Evolutionary conservation across 1,140 invertebrate species (phyloP), one percentile per base, ranked within the genome.

Genomic region (Streblospio benedicti): DNA sequence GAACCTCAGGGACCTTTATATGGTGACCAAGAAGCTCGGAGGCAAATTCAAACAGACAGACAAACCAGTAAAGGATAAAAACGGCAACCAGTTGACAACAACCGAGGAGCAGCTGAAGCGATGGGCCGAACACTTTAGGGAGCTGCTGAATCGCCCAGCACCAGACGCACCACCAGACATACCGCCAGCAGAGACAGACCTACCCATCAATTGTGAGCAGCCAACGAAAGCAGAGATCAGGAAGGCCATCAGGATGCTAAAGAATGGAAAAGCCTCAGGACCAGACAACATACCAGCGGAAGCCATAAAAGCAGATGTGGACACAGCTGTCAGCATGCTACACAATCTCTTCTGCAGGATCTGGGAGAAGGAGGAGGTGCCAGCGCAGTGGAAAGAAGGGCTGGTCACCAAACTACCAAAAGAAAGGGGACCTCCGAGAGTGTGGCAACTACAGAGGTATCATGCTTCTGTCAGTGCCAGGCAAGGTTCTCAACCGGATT

Each of bases 331-430:
- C 4, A n/a, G n/a, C n/a, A n/a, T n/a, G n/a, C n/a, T n/a, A n/a
- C 18, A 51, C 30, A 28, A 51, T 51, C 49, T 51, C 4, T 27
- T 51, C 3, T 2, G 49, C 20, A 51, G 30, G 2, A 51, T 51
- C 23, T 51, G 49, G 49, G 49, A 51, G 2, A 20, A 51, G 30
- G 49, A 51, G 30, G 49, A 51, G 30, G 30, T 51, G 14, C 18
- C 49, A 18, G 35, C 14, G 54, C 60, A 67, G 30, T 69, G 63
- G 69, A 62, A 57, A 49, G 31, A 58, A 49, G 62, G 62, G 30
- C 49, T 51, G 49, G 23, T 31, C 33, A 1, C 27, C 33, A 12
- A 52, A 52, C 6, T 31, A 30, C 4, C 50, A 4, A 52, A 52
- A 31, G 50, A 52, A 52, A 52, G 50, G 50, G 33, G 50, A 52